phyloP scores from a whole-genome alignment of 2,888 invertebrate genomes.

The Portevinia maculata region DNA sequence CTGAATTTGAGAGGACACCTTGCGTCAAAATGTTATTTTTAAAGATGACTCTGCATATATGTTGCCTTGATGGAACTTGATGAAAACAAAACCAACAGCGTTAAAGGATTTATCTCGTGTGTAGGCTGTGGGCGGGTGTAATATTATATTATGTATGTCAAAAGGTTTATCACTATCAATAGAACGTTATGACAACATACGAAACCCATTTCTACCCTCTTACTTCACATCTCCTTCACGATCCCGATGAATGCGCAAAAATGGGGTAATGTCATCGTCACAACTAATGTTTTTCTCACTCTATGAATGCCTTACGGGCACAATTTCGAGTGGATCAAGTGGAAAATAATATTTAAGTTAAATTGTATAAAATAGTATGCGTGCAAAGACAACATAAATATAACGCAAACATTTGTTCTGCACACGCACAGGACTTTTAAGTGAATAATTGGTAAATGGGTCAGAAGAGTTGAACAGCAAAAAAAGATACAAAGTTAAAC shows the following conservation, averaged over 20 bases:
- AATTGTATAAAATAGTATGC: slow-evolving; percentile 54
- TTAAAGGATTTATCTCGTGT: slow-evolving; percentile 56
- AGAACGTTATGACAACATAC: slow-evolving; percentile 60
- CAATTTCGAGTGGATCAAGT: slow-evolving; percentile 62
- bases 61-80: slow-evolving; percentile 26
- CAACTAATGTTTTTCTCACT: neutral
- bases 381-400: slow-evolving; percentile 51
- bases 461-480: slow-evolving; percentile 57
- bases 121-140: slow-evolving; percentile 22
- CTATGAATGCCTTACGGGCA: slow-evolving; percentile 25
- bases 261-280: slow-evolving; percentile 60
- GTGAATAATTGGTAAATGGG: slow-evolving; percentile 70
- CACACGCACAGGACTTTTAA: slow-evolving; percentile 34
- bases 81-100: slow-evolving; percentile 44
- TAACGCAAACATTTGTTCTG: slow-evolving; percentile 46
- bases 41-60: slow-evolving; percentile 28
- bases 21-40: slow-evolving; percentile 57
- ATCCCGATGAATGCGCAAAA: no score
- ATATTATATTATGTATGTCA: no score
- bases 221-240: no score
- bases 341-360: slow-evolving; percentile 63
- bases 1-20: slow-evolving; percentile 48
- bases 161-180: slow-evolving; percentile 68
- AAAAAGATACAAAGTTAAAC: slow-evolving; percentile 18
- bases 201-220: slow-evolving; percentile 28